These are phyloP conservation scores for Rafetus swinhoei DNA, from an alignment of 2,113 vertebrate species.

Conservation along the genomic window DNA sequence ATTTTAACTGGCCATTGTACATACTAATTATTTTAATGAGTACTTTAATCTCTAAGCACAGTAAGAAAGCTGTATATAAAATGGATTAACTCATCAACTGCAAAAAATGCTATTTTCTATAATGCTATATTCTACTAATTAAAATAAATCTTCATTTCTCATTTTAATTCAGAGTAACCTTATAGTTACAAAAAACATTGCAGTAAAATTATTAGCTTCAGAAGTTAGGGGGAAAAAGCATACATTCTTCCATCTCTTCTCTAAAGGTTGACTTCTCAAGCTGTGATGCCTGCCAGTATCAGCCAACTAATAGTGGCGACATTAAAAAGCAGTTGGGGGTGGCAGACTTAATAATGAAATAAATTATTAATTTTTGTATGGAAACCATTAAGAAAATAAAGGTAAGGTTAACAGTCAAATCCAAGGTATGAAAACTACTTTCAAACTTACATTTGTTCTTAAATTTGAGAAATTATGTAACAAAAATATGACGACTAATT, in stretches of 20 bases:
- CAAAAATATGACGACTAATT: too few species aligned
- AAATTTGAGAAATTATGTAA: too few species aligned
- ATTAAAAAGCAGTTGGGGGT: background rate
- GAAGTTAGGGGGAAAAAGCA: background rate
- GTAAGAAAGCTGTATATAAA: constrained; percentile 50
- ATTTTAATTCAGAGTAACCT: background rate
- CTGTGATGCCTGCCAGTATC: background rate
- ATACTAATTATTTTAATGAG: constrained; percentile 76
- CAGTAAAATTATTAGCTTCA: constrained; percentile 3
- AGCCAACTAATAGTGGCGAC: background rate
- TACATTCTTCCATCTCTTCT: background rate
- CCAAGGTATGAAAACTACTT: too few species aligned
- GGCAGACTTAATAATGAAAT: background rate
- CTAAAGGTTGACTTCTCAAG: background rate
- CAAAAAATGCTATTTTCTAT: background rate
- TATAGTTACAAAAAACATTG: background rate
- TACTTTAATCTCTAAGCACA: constrained; percentile 68
- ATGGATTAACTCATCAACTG: constrained; percentile 56
- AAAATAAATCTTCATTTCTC: constrained; percentile 1
- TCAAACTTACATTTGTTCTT: too few species aligned
- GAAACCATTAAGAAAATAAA: too few species aligned
- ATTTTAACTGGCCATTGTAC: constrained; percentile 73
- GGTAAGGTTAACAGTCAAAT: too few species aligned
- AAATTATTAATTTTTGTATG: too few species aligned
- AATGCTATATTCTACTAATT: constrained; percentile 11